Evolutionary conservation across 2,888 invertebrate species (phyloP).

Genomic region (Lacanobia oleracea): DNA sequence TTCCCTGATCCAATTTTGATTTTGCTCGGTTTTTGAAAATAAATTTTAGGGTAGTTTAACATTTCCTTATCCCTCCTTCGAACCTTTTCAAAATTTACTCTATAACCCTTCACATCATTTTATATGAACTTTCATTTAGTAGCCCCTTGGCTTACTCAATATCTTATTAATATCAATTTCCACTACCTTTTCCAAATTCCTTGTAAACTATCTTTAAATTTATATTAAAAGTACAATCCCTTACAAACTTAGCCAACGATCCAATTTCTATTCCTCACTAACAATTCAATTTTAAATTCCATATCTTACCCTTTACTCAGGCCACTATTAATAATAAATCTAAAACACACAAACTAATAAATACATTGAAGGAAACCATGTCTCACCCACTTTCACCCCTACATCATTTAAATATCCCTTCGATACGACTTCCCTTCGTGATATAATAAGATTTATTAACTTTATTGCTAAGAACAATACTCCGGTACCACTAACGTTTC

Average conservation of each 20-base stretch:
- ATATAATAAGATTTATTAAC: constrained; percentile 37
- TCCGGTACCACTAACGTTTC: constrained; percentile 29
- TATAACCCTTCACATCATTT: not conserved
- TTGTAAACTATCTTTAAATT: not conserved
- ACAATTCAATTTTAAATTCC: not conserved
- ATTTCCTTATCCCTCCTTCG: no score
- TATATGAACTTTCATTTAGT: not conserved
- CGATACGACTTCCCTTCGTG: constrained; percentile 51
- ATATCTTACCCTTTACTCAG: constrained; percentile 7
- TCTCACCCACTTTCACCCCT: constrained; percentile 61
- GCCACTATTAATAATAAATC: constrained; percentile 38
- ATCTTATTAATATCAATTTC: not conserved
- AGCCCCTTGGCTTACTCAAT: no score
- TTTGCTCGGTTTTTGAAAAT: constrained; percentile 12
- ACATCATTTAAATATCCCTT: constrained; percentile 52
- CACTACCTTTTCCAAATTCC: not conserved
- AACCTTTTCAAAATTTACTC: not conserved
- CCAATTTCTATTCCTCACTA: not conserved
- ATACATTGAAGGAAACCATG: constrained; percentile 61
- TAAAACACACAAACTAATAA: constrained; percentile 53
- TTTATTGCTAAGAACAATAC: constrained; percentile 38
- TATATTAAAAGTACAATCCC: not conserved
- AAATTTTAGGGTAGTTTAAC: not conserved
- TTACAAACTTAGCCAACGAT: not conserved
- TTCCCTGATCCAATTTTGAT: not conserved